phyloP scores from a whole-genome alignment of 2,888 invertebrate species.

The Parthenolecanium corni region DNA sequence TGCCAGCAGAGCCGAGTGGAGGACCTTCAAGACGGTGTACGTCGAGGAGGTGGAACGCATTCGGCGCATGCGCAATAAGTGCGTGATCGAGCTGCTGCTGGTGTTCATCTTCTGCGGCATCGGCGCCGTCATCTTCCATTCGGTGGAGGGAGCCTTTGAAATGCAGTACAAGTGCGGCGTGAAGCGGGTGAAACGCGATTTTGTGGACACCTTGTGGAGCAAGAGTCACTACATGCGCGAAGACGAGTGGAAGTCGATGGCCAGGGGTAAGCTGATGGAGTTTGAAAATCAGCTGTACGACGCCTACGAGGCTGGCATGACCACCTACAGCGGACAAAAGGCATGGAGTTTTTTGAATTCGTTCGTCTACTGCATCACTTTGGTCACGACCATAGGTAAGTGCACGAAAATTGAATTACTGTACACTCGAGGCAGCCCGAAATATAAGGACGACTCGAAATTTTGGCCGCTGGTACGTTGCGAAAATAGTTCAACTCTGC shows the following conservation, averaged over 20 bases:
- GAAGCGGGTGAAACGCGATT: conserved; percentile 72
- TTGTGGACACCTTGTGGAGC: conserved; percentile 67
- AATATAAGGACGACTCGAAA: too few species aligned
- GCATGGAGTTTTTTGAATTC: conserved; percentile 83
- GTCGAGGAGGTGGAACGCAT: conserved; percentile 47
- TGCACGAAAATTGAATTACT: conserved; percentile 9
- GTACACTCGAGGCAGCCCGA: too few species aligned
- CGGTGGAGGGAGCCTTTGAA: conserved; percentile 74
- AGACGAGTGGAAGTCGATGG: conserved; percentile 82
- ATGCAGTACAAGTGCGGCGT: conserved; percentile 78
- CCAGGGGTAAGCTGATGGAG: conserved; percentile 62
- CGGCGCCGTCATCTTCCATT: conserved; percentile 67
- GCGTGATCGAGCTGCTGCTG: conserved; percentile 55
- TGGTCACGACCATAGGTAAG: conserved; percentile 83
- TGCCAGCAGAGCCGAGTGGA: conserved; percentile 33
- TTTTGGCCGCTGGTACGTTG: too few species aligned
- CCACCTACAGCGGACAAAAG: conserved; percentile 68
- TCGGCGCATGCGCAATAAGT: conserved; percentile 49
- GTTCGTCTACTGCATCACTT: conserved; percentile 71
- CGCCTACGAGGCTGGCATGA: conserved; percentile 73
- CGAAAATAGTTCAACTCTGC: too few species aligned
- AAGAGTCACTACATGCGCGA: conserved; percentile 65
- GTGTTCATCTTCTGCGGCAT: conserved; percentile 62
- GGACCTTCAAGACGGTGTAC: conserved; percentile 42
- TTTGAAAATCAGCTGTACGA: conserved; percentile 77